Evolutionary conservation across 1,140 invertebrate genomes (phyloP), one percentile per base, ranked within the genome.

Genomic region (Paramacrobiotus metropolitanus): DNA sequence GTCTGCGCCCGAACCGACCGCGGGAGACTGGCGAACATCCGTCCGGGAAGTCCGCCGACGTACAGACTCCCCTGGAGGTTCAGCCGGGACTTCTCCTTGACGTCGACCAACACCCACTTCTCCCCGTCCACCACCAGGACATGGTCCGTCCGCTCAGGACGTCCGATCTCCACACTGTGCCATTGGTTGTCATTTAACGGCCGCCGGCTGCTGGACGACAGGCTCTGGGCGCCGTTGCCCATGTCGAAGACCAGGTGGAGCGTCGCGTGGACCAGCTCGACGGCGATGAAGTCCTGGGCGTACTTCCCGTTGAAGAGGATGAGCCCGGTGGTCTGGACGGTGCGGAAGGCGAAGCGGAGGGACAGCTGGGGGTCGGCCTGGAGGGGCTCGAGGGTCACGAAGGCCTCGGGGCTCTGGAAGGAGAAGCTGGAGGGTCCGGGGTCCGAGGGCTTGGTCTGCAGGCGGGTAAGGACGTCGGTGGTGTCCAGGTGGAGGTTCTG

Each of bases 291-390:
- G 71, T 96, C 90, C 63, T 85, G 82, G 28, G 68, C 70, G 66
- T 87, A 83, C 44, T 85, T 82, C 0, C 89, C 86, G 71, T 94
- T 94, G 74, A 87, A 98, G 65, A 97, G 78, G 44, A 97, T 79
- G 31, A 97, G 72, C 0, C 91, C 91, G 69, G 88, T 87, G 0
- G 86, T 77, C 71, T 95, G 87, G 34, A 83, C 79, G 0, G 92
- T 95, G 73, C 88, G 89, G 69, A 98, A 90, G 75, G 90, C 83
- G 68, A 84, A 91, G 69, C 90, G 88, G 60, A 94, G 80, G 65
- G 88, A 86, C 40, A 89, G 87, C 63, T 83, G 83, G 15, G 83
- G 82, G 70, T 92, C 91, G 2, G 87, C 86, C 69, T 89, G 86
- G 20, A 95, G 74, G 68, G 87, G 81, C 0, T 87, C 85, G 60